Conservation (phyloP, 2,888 invertebrate genomes). For the Acanthacorydalis orientalis region DNA sequence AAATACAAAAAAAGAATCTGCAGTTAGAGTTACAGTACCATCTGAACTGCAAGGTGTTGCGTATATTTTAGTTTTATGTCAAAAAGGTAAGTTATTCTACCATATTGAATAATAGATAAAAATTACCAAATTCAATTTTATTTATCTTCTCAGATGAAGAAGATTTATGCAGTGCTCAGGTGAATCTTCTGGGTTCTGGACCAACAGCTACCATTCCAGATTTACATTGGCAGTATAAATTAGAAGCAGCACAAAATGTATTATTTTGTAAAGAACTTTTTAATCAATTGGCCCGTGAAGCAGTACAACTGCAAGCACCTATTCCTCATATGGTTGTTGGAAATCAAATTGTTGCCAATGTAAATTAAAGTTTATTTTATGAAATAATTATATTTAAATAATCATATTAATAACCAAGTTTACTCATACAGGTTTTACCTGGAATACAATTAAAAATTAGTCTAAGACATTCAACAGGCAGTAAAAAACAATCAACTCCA, state of each 20-base stretch:
- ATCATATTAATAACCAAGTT: neutral
- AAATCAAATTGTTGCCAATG: conserved; percentile 91
- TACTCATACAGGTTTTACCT: conserved; percentile 51
- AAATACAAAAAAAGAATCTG: conserved; percentile 45
- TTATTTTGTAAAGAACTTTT: conserved; percentile 94
- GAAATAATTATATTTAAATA: neutral
- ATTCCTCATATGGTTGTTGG: conserved; percentile 96
- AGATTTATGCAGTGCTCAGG: conserved; percentile 68
- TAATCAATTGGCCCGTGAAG: conserved; percentile 84
- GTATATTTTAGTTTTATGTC: conserved; percentile 88
- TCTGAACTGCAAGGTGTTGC: conserved; percentile 90
- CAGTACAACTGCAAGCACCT: conserved; percentile 80
- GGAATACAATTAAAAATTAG: conserved; percentile 87
- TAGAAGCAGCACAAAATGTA: conserved; percentile 95
- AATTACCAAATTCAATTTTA: neutral
- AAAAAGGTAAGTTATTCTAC: conserved; percentile 47
- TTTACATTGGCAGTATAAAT: conserved; percentile 84
- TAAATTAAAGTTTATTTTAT: conserved; percentile 24
- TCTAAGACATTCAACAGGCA: conserved; percentile 68
- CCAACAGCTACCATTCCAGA: conserved; percentile 56
- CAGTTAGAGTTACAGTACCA: conserved; percentile 80
- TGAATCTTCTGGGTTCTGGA: conserved; percentile 61
- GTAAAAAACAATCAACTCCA: conserved; percentile 31
- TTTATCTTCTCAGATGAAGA: conserved; percentile 54
- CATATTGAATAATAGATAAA: neutral